Percentiles rank a stretch among this genome's conserved stretches.
Conservation (phyloP, 2,797 vertebrate genomes). For the Coluber constrictor region DNA sequence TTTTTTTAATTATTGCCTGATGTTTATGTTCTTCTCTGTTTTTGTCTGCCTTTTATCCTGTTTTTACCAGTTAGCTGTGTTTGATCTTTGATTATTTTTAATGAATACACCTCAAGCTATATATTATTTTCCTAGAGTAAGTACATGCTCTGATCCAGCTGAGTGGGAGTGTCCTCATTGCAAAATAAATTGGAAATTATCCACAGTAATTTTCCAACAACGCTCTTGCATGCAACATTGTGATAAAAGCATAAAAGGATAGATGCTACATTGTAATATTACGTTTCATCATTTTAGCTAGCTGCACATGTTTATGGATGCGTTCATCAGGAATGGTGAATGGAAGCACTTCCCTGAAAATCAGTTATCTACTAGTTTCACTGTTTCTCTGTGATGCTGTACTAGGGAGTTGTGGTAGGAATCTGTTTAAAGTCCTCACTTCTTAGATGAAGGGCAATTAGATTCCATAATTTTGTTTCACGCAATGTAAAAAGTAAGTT, state of each 20-base stretch:
- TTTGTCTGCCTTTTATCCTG: background rate
- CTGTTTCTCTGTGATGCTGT: background rate
- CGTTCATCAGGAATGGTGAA: background rate
- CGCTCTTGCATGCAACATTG: background rate
- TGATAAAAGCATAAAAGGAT: background rate
- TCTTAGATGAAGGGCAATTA: background rate
- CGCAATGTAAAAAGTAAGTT: background rate
- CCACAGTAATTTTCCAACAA: background rate
- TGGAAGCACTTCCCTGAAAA: background rate
- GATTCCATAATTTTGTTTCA: background rate
- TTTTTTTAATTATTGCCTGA: background rate
- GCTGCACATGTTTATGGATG: background rate
- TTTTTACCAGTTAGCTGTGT: background rate
- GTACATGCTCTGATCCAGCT: background rate
- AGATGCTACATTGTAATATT: background rate
- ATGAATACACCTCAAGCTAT: background rate
- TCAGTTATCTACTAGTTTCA: background rate
- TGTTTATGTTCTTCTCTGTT: background rate
- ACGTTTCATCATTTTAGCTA: background rate
- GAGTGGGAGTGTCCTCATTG: background rate
- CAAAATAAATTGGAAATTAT: background rate
- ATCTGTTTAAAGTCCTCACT: background rate
- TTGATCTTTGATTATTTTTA: background rate
- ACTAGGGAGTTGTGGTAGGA: background rate
- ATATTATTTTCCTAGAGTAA: background rate